Base-by-base conservation (phyloP, 2,888 invertebrate genomes). In the Drosophila subsilvestris region DNA sequence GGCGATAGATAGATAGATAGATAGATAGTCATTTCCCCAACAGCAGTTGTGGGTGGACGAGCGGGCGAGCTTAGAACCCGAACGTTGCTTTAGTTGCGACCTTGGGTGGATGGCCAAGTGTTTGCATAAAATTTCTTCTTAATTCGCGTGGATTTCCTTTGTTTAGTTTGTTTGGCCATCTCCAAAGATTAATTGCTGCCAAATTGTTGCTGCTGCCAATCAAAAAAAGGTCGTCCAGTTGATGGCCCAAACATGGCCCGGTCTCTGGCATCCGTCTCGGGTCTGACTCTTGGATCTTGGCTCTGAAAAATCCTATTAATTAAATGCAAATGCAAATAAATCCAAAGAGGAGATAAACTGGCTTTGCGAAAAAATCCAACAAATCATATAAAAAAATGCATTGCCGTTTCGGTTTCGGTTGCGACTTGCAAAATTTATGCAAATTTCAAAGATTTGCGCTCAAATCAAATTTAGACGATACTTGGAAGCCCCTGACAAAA, bases 141-240 rank as follows among this genome's bases (percentile, higher is more conserved):
- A 54, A 56, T 60, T 54, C 45, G 37, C 47, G 12, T 29, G 53
- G 18, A 27, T 37, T 37, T 47, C 45, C 17, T 42, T 29, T 32
- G 48, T 72, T 54, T 42, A 2, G 18, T 43, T 43, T 59, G 56
- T 55, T 69, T 69, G 48, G 62, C 71, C 53, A 43, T 54, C 47
- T 61, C 51, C 29, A 12, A 80, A 86, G 80, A 86, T 83, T 86
- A 86, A 83, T 83, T 74, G 86, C 83, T 80, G 86, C 72, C 84
- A 75, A 69, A 29, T 58, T 65, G 61, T 75, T 67, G 83, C 70
- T 75, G 83, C 78, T 83, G 83, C 86, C 83, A 86, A 86, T 83
- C 86, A 86, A 75, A 80, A 82, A 86, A 83, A 86, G 83, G 84
- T 83, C 84, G 86, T 63, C 81, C 75, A 79, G 80, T 80, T 83